phyloP scores from a whole-genome alignment of 2,888 invertebrate species.

The Ornithoptera priamus region DNA sequence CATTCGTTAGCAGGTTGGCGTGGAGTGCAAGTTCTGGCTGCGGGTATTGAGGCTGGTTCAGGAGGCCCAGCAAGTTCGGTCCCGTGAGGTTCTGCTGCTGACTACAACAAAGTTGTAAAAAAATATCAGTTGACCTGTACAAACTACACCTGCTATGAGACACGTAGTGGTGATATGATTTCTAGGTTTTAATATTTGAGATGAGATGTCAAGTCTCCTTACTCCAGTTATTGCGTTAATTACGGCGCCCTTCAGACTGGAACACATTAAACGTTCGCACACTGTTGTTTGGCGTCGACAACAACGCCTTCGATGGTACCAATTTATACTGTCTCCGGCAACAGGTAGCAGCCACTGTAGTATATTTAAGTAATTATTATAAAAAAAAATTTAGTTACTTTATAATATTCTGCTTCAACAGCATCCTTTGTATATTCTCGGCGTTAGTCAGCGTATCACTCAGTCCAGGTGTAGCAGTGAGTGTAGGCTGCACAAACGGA shows the following conservation, averaged over 20 bases:
- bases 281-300: no score
- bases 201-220: no score
- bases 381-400: conserved; percentile 45
- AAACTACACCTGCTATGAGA: no score
- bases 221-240: no score
- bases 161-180: no score
- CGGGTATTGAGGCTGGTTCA: conserved; percentile 64
- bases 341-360: no score
- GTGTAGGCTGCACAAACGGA: conserved; percentile 45
- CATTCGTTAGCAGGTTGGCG: conserved; percentile 52
- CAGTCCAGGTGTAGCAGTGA: conserved; percentile 52
- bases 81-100: conserved; percentile 73
- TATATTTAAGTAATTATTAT: not conserved
- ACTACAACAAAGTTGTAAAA: conserved; percentile 40
- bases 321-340: no score
- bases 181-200: no score
- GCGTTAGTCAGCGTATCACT: conserved; percentile 56
- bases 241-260: no score
- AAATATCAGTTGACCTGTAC: no score
- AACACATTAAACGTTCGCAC: no score
- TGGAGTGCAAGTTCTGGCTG: conserved; percentile 63
- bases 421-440: conserved; percentile 74
- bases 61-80: conserved; percentile 66
- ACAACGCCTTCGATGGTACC: no score
- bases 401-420: conserved; percentile 75